Base-by-base conservation (phyloP, 2,797 vertebrate species). In the Sitta carolinensis region DNA sequence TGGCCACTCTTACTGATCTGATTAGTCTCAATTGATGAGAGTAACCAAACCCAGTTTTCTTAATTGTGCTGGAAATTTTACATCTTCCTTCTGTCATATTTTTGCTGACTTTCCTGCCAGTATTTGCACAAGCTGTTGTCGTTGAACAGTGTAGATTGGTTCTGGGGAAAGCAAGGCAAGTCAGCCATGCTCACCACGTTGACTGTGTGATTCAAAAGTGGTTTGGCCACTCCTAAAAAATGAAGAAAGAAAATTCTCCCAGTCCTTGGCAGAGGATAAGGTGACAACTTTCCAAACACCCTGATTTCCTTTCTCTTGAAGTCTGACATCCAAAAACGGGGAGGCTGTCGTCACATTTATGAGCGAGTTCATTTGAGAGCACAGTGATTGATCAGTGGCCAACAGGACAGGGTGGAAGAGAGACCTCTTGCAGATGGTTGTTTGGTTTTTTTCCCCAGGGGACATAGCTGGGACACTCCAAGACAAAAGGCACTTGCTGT, bases 211-310 rank as follows among this genome's bases (percentile, higher is more conserved):
- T 96, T 96, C 94, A 89, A 84, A 91, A 91, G 91, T 95, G 90
- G 85, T 93, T 96, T 97, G 93, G 93, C 94, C 13, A 10, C 87
- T 92, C 83, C 70, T 45, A 11, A 52, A 92, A 80, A 75, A 86
- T 59, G 73, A 57, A 32, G 42, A 87, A 92, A 95, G 84, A 97
- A 97, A 96, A 92, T 95, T 92, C 84, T 97, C 77, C 87, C 84
- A 73, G 89, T 89, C 89, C 92, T 95, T 96, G 96, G 96, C 96
- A 95, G 78, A 86, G 69, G 58, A 64, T 81, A 73, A 86, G 79
- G 92, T 45, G 75, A 95, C 92, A 93, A 55, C 76, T 83, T 93
- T 95, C 92, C 94, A 93, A 95, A 94, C 81, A 91, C 81, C 73
- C 87, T 82, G 57, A 96, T 90, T 97, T 97, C 94, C 93, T 96